These are phyloP conservation scores for Myotis pilosus DNA, from an alignment of 2,797 vertebrate species.

Conservation along the genomic window DNA sequence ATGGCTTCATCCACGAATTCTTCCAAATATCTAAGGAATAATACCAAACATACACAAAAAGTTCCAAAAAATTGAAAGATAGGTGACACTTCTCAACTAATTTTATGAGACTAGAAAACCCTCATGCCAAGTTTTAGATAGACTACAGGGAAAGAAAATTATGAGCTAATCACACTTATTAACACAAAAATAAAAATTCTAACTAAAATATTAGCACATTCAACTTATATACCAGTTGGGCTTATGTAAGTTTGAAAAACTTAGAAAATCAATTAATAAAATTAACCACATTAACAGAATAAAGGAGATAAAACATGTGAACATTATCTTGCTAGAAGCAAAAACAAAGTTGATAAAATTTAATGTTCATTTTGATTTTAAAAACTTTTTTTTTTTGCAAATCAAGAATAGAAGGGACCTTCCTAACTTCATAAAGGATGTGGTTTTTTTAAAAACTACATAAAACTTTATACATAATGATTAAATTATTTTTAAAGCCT, in stretches of 20 bases:
- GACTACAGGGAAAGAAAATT: neutral
- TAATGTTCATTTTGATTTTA: neutral
- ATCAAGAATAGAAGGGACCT: neutral
- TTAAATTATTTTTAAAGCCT: neutral
- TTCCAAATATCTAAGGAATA: slow-evolving; percentile 7
- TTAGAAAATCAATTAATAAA: slow-evolving; percentile 1
- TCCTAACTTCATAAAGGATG: neutral
- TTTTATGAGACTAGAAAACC: neutral
- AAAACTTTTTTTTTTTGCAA: neutral
- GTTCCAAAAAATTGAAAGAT: neutral
- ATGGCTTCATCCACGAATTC: neutral
- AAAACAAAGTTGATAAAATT: neutral
- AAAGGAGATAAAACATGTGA: neutral
- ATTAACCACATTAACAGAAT: neutral
- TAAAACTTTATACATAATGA: neutral
- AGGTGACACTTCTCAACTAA: neutral
- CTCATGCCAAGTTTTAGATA: neutral
- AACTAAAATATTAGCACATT: neutral
- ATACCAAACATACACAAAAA: neutral
- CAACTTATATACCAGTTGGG: neutral
- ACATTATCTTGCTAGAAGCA: neutral
- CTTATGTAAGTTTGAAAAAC: neutral
- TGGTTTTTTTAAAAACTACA: neutral
- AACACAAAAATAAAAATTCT: neutral
- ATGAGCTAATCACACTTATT: neutral